Evolutionary conservation across 1,140 invertebrate genomes (phyloP).

Genomic region (Physella acuta): DNA sequence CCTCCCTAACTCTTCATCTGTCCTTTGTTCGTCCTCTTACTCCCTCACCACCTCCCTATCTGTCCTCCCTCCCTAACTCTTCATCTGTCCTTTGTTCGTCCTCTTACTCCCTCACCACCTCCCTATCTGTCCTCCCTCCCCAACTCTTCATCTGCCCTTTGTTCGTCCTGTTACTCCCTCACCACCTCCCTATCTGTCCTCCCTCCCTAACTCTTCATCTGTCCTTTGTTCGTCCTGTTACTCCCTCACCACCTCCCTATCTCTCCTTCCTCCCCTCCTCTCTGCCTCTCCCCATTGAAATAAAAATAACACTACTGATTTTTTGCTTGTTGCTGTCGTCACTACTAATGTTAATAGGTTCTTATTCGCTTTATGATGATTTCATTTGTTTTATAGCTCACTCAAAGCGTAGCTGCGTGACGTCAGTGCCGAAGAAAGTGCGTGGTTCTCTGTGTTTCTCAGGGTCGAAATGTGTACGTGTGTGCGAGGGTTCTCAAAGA

Average conservation of each 20-base stretch:
- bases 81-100: neutral
- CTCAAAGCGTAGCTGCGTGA: no score
- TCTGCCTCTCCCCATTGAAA: neutral
- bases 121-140: conserved; percentile 28
- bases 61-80: neutral
- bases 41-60: neutral
- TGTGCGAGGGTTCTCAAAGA: no score
- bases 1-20: neutral
- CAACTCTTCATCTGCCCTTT: neutral
- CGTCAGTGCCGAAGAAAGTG: no score
- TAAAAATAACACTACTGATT: no score
- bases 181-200: neutral
- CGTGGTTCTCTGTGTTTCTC: no score
- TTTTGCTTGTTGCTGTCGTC: no score
- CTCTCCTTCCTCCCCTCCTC: neutral
- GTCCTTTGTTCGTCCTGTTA: neutral
- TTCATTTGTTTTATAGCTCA: no score
- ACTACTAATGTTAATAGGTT: no score
- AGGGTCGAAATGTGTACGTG: no score
- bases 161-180: neutral
- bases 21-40: neutral
- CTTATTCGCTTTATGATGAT: no score
- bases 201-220: neutral
- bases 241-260: neutral
- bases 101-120: neutral